phyloP scores from a whole-genome alignment of 2,797 vertebrate species.

The Pseudocheirus occidentalis region DNA sequence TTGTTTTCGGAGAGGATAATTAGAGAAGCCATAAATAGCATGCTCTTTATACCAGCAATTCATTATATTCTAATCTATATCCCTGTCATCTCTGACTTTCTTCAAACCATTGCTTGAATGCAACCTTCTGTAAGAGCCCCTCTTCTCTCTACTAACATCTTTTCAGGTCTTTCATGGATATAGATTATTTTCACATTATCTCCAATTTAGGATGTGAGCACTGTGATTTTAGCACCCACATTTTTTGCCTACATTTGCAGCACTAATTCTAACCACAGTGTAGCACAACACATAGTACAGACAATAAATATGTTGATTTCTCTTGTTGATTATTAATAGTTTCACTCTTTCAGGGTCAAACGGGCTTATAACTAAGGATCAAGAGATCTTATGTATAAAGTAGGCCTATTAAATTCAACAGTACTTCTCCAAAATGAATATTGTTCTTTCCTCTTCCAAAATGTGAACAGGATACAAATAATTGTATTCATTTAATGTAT shows the following conservation, averaged over 20 bases:
- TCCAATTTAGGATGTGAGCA: not conserved
- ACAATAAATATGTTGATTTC: not conserved
- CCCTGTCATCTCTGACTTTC: not conserved
- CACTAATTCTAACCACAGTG: not conserved
- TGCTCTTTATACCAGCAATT: not conserved
- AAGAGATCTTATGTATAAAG: not conserved
- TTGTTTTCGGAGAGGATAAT: not conserved
- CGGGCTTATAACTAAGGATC: not conserved
- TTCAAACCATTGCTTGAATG: not conserved
- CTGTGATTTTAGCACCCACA: not conserved
- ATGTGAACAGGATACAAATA: not conserved
- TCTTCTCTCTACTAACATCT: not conserved
- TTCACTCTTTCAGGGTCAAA: not conserved
- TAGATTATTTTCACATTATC: not conserved
- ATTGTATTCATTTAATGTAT: not conserved
- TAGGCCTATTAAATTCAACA: not conserved
- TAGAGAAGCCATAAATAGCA: not conserved
- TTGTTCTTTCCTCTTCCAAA: not conserved
- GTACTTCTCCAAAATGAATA: not conserved
- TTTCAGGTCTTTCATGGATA: not conserved
- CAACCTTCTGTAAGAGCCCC: not conserved
- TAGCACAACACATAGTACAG: not conserved
- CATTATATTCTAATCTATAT: not conserved
- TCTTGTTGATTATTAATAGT: not conserved
- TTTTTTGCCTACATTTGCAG: not conserved